Evolutionary conservation across 2,113 vertebrate genomes (phyloP).

Genomic region (Trogon melanurus): DNA sequence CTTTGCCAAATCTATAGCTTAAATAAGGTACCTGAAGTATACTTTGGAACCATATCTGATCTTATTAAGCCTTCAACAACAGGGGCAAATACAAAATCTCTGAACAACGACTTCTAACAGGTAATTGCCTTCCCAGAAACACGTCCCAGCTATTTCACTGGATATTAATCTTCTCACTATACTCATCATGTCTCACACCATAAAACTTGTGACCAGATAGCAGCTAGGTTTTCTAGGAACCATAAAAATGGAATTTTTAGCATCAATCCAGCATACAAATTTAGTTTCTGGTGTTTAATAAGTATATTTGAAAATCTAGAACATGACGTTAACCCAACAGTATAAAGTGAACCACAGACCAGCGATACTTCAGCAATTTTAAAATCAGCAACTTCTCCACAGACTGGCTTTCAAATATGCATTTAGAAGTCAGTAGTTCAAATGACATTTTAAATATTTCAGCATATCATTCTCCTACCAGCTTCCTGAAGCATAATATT

Average conservation of each 20-base stretch:
- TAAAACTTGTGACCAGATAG: background rate
- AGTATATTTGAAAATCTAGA: background rate
- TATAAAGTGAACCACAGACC: background rate
- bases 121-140: background rate
- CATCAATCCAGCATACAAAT: background rate
- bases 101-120: background rate
- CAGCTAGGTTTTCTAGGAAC: background rate
- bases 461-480: background rate
- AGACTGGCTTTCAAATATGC: background rate
- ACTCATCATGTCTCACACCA: background rate
- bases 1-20: background rate
- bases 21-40: background rate
- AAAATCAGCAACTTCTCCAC: background rate
- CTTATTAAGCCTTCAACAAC: background rate
- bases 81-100: background rate
- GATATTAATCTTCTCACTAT: background rate
- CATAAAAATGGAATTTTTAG: background rate
- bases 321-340: background rate
- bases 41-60: background rate
- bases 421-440: background rate
- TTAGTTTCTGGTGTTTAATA: background rate
- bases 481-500: background rate
- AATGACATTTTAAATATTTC: background rate
- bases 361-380: background rate
- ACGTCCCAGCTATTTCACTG: background rate